phyloP scores from a whole-genome alignment of 2,888 invertebrate genomes.

The Cheilosia variabilis region DNA sequence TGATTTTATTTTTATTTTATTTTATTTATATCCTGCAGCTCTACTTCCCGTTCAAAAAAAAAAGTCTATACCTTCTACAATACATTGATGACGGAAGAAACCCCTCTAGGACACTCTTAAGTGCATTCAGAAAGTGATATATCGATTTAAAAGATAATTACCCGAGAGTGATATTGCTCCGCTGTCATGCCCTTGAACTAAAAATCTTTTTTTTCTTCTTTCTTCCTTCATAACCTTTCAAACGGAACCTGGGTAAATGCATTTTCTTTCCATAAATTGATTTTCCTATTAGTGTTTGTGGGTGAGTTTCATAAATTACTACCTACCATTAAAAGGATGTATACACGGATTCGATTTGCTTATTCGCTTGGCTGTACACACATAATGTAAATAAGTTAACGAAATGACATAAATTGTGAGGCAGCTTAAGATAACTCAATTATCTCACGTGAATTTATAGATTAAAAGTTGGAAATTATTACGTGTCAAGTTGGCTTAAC shows the following conservation, averaged over 20 bases:
- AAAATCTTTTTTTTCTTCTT: slow-evolving; percentile 9
- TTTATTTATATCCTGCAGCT: neutral
- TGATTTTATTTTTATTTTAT: too few relatives aligned
- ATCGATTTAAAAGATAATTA: slow-evolving; percentile 47
- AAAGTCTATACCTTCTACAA: neutral
- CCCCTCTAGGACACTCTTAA: slow-evolving; percentile 15
- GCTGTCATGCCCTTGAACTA: slow-evolving; percentile 31
- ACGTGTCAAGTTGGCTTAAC: slow-evolving; percentile 32
- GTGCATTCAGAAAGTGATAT: slow-evolving; percentile 40
- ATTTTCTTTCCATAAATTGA: slow-evolving; percentile 16
- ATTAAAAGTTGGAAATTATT: slow-evolving; percentile 31
- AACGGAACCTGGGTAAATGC: slow-evolving; percentile 12
- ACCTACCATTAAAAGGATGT: neutral
- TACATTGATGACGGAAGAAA: neutral
- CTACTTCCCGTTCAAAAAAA: neutral
- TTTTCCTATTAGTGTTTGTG: slow-evolving; percentile 1
- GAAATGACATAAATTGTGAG: slow-evolving; percentile 30
- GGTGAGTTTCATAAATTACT: neutral
- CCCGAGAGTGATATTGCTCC: slow-evolving; percentile 22
- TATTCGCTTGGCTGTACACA: neutral
- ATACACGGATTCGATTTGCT: slow-evolving; percentile 1
- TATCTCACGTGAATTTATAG: slow-evolving; percentile 48
- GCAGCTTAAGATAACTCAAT: slow-evolving; percentile 24
- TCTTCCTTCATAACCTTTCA: neutral
- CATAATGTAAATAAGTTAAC: neutral